Evolutionary conservation across 2,113 vertebrate species (phyloP).

Genomic region (Reinhardtius hippoglossoides): DNA sequence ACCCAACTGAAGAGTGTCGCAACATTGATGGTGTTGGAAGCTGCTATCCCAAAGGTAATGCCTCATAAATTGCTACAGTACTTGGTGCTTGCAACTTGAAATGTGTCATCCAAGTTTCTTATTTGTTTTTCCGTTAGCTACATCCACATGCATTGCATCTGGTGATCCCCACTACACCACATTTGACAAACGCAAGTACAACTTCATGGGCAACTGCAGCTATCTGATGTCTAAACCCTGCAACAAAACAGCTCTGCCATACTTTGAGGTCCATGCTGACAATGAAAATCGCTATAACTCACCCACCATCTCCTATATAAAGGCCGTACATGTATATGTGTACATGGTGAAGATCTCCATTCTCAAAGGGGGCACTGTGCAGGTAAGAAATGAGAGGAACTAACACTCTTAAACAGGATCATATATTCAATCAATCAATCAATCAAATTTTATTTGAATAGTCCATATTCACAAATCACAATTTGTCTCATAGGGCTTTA

Average conservation of each 20-base stretch:
- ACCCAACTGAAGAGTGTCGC: constrained; percentile 80
- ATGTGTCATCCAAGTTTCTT: not conserved
- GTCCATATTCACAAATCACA: no score
- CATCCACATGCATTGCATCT: constrained; percentile 76
- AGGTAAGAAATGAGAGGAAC: constrained; percentile 65
- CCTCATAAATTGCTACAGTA: not conserved
- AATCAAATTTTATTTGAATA: no score
- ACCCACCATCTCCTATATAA: constrained; percentile 79
- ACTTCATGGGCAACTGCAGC: constrained; percentile 86
- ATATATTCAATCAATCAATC: not conserved
- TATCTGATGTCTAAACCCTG: constrained; percentile 81
- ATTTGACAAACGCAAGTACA: constrained; percentile 79
- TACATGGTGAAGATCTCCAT: constrained; percentile 77
- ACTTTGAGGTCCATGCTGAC: constrained; percentile 78
- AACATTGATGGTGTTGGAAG: constrained; percentile 74
- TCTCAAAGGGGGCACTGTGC: constrained; percentile 81
- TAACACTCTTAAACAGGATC: not conserved
- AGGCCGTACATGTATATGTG: constrained; percentile 80
- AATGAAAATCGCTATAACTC: constrained; percentile 82
- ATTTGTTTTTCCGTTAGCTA: constrained; percentile 42
- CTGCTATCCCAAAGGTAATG: constrained; percentile 84
- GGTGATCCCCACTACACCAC: constrained; percentile 85
- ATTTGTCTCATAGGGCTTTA: no score
- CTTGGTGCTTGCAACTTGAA: not conserved
- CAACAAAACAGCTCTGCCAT: constrained; percentile 68